A percentile compares a stretch with the other conserved stretches of the same genome.
phyloP scores from a whole-genome alignment of 2,888 invertebrate genomes.

The Drosophila putrida region DNA sequence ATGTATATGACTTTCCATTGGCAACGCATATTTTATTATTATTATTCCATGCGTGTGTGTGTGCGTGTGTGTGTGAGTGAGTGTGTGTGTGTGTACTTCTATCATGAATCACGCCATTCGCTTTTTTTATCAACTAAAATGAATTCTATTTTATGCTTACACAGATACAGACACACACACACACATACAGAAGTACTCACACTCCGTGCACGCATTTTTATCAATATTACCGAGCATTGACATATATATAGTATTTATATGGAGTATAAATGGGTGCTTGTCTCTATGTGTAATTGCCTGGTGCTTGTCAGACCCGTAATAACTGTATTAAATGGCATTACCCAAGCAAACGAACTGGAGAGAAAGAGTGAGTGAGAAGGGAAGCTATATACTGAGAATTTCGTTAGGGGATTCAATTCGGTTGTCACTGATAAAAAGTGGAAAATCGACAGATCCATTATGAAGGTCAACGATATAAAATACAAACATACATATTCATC shows the following conservation, averaged over 20 bases:
- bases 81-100: constrained; percentile 32
- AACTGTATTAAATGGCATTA: constrained; percentile 48
- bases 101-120: constrained; percentile 73
- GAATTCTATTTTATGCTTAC: constrained; percentile 44
- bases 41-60: constrained; percentile 7
- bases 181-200: background rate
- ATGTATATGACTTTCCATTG: constrained; percentile 19
- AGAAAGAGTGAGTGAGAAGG: background rate
- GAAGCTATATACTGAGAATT: background rate
- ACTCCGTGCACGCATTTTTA: constrained; percentile 28
- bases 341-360: constrained; percentile 10
- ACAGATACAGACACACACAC: background rate
- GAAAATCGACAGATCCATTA: background rate
- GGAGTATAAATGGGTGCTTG: constrained; percentile 26
- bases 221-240: constrained; percentile 55
- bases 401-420: constrained; percentile 9
- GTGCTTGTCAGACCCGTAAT: constrained; percentile 36
- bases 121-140: constrained; percentile 57
- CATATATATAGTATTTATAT: constrained; percentile 35
- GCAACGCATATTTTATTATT: constrained; percentile 41
- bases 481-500: constrained; percentile 1
- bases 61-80: background rate
- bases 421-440: constrained; percentile 20
- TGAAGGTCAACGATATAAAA: constrained; percentile 32
- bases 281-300: constrained; percentile 37